phyloP scores from a whole-genome alignment of 2,888 invertebrate genomes.

The Lottia scabra region DNA sequence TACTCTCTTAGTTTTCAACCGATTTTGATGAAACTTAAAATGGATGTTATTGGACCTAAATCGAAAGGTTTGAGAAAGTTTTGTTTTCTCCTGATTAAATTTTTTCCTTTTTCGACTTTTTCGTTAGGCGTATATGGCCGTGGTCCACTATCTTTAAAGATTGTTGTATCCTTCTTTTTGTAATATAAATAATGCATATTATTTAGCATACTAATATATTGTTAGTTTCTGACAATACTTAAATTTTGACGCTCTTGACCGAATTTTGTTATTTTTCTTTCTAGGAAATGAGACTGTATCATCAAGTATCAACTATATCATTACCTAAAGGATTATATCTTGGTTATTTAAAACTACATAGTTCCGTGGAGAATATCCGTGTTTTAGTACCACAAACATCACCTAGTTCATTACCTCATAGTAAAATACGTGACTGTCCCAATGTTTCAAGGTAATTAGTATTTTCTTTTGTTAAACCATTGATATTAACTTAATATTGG shows the following conservation, averaged over 20 bases:
- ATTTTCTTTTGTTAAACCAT: slow-evolving; percentile 51
- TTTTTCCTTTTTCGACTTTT: too few species aligned
- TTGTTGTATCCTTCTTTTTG: background rate
- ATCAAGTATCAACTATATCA: slow-evolving; percentile 85
- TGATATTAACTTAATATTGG: background rate
- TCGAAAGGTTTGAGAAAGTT: too few species aligned
- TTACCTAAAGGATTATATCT: slow-evolving; percentile 90
- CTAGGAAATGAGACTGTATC: slow-evolving; percentile 76
- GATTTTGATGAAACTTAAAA: too few species aligned
- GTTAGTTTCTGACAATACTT: too few species aligned
- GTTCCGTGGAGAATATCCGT: slow-evolving; percentile 93
- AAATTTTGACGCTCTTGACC: too few species aligned
- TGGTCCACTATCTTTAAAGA: background rate
- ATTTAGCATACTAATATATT: too few species aligned
- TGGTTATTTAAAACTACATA: slow-evolving; percentile 95
- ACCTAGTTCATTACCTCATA: slow-evolving; percentile 95
- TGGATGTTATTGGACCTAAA: too few species aligned
- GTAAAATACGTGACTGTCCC: slow-evolving; percentile 92
- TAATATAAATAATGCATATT: too few species aligned
- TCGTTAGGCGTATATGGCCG: too few species aligned
- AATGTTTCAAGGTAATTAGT: slow-evolving; percentile 88
- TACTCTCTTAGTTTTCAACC: too few species aligned
- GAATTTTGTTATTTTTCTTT: slow-evolving; percentile 26
- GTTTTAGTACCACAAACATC: slow-evolving; percentile 92
- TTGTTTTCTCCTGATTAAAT: too few species aligned